Percentiles rank a stretch among this genome's conserved stretches.
These are phyloP conservation scores for Smutsia gigantea DNA, from an alignment of 2,797 vertebrate genomes.

Conservation along the genomic window DNA sequence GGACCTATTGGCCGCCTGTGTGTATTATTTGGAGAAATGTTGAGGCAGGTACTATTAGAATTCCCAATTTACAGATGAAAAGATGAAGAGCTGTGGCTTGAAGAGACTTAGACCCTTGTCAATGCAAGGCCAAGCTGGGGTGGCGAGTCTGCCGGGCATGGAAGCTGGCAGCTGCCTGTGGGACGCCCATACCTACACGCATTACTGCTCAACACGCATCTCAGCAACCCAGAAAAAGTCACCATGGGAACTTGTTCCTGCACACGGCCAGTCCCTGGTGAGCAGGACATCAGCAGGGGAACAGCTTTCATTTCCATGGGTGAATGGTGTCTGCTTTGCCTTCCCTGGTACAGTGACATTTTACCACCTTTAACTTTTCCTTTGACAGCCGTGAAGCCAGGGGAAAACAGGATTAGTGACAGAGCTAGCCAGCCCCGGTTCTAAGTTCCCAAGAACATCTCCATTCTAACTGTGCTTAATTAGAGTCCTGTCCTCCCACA, in stretches of 20 bases:
- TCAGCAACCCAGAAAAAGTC: not conserved
- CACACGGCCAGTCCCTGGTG: accelerated
- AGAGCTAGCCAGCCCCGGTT: not conserved
- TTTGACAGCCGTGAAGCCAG: not conserved
- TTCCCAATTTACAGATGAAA: not conserved
- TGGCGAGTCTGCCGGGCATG: not conserved
- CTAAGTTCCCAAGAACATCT: not conserved
- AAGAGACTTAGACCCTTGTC: not conserved
- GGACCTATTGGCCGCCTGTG: too few species aligned
- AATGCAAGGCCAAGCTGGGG: not conserved
- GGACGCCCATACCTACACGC: not conserved
- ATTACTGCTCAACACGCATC: not conserved
- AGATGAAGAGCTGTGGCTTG: not conserved
- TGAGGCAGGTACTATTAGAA: not conserved
- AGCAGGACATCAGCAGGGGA: not conserved
- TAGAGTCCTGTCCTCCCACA: not conserved
- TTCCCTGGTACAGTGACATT: not conserved
- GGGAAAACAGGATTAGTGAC: not conserved
- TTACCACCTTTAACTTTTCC: not conserved
- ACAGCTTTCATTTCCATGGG: not conserved
- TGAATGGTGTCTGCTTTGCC: not conserved
- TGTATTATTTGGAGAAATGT: too few species aligned
- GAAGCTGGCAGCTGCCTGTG: too few species aligned
- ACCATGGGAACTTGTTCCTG: not conserved
- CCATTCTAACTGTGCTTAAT: not conserved